Evolutionary conservation across 2,888 invertebrate species (phyloP).

Genomic region (Sussaba pulchella): DNA sequence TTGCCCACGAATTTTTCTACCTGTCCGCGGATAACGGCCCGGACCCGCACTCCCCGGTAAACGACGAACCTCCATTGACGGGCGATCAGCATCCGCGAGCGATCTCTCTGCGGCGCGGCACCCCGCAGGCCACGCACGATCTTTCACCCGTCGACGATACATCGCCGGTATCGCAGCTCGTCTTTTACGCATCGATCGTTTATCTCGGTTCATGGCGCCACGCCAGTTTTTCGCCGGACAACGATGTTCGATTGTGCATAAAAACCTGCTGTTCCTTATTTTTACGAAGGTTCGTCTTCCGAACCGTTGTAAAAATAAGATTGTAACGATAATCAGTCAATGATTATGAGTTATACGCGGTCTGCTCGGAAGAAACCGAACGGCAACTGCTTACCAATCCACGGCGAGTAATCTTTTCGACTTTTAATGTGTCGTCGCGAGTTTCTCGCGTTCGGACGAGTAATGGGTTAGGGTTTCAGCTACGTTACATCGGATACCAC

Average conservation of each 20-base stretch:
- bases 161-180: neutral
- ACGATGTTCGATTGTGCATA: neutral
- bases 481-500: too few species aligned
- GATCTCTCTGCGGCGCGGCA: too few species aligned
- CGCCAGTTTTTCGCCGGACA: neutral
- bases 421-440: too few species aligned
- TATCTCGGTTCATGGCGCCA: slow-evolving; percentile 18
- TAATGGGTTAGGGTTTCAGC: too few species aligned
- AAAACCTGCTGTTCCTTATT: neutral
- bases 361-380: too few species aligned
- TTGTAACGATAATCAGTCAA: too few species aligned
- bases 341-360: too few species aligned
- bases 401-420: too few species aligned
- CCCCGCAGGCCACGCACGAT: too few species aligned
- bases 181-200: slow-evolving; percentile 8
- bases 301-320: neutral
- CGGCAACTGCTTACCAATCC: too few species aligned
- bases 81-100: too few species aligned
- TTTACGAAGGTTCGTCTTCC: neutral
- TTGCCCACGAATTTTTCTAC: slow-evolving; percentile 69
- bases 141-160: neutral
- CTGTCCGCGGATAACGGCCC: slow-evolving; percentile 54
- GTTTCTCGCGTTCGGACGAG: too few species aligned
- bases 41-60: slow-evolving; percentile 16
- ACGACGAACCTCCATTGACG: slow-evolving; percentile 43